Base-by-base conservation (phyloP, 2,888 invertebrate genomes). In the Lochmaea crataegi region DNA sequence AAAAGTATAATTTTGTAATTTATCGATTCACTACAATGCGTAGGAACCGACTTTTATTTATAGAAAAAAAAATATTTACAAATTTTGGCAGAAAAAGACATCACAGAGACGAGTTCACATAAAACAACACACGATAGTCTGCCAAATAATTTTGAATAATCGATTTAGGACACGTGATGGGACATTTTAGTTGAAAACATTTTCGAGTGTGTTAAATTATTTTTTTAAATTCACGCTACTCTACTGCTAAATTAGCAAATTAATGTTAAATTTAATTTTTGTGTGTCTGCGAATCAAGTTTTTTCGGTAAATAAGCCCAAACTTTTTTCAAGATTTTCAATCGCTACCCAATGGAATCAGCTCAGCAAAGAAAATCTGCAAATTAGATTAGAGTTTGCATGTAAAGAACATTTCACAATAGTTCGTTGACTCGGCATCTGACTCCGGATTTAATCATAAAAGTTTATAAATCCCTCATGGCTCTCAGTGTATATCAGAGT, bases 61-160 rank as follows among this genome's bases (percentile, higher is more conserved):
- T 57, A 67, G 57, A n/a, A 57, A 58, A 42, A n/a, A 66, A 58
- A 58, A 67, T 67, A 67, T 67, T 67, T 67, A 67, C 67, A 67
- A 66, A 67, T 57, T 45, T 67, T 67, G 67, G 67, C 67, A 67
- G n/a, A 38, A n/a, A 38, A 58, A 58, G 22, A 57, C 12, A 57
- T 22, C 57, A 58, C 22, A 32, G 32, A 58, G 26, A 58, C 58
- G 26, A 58, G 32, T n/a, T 58, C 26, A 9, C 58, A 32, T 58
- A 32, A 26, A n/a, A 12, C 26, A 58, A 32, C 58, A 32, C 14
- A 26, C 26, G 32, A 58, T 32, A 58, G 5, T 32, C 12, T 58
- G 58, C 58, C 58, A 58, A 58, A n/a, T 58, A 12, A 58, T 6
- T 58, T 26, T 14, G 14, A 32, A 32, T 16, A 51, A 51, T 51